Base-by-base conservation (phyloP, 2,797 vertebrate genomes). In the Ctenosaura bakeri region DNA sequence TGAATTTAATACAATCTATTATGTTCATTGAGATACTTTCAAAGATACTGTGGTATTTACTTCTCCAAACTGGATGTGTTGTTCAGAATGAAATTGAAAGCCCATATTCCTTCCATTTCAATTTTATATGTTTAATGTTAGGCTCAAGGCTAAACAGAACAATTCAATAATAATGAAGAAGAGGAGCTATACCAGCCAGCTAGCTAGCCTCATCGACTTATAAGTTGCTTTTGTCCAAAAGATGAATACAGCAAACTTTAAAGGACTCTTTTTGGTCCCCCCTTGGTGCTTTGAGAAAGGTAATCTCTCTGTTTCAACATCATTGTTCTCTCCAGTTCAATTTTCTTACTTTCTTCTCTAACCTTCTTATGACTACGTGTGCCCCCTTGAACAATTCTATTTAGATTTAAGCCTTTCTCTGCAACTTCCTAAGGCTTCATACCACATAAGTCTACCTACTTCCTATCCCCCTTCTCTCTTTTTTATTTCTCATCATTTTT, bases 1-100 rank as follows among this genome's bases (percentile, higher is more conserved):
- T 91, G 78, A 71, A 50, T 74, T 89, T 59, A 62, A 64, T 64
- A 66, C 2, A 92, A 88, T 88, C 2, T 77, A 50, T 90, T 93
- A 12, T 4, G 88, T 0, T 88, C 6, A 35, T 74, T 84, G 62
- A 91, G 32, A 35, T 80, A 85, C 52, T 91, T 86, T 78, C 87
- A 85, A 88, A 77, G 59, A 77, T 89, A 2, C n/a, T 2, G 52
- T 89, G 3, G 71, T 80, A 52, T 76, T 80, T 89, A 89, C 88
- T 85, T 35, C 89, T 92, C 71, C 78, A 0, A 35, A 73, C 78
- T 77, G 92, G 88, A 85, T 12, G 13, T 92, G 73, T 66, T 89
- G 9, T 77, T 89, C 64, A 73, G 56, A 46, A 69, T 89, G 46
- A 89, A 35, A 38, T 69, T 38, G 85, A 87, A 74, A 77, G 20